phyloP scores from a whole-genome alignment of 2,113 vertebrate species.

The Cranoglanis bouderius region DNA sequence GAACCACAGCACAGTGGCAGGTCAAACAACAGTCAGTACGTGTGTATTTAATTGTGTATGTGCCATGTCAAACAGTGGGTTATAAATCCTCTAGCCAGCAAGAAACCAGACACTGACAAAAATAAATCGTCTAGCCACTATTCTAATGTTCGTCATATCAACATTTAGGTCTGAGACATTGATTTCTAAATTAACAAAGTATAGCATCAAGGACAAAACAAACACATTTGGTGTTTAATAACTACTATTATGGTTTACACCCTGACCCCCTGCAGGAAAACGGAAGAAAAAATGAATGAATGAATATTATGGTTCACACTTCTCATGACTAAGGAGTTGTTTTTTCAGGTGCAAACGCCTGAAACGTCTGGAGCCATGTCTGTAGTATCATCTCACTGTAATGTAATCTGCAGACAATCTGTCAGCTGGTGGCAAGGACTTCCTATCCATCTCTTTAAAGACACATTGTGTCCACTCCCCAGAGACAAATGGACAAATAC shows the following conservation, averaged over 20 bases:
- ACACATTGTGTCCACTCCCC: slow-evolving; percentile 15
- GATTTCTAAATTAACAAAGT: background rate
- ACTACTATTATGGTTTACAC: background rate
- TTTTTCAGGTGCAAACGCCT: slow-evolving; percentile 15
- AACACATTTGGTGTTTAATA: slow-evolving; percentile 10
- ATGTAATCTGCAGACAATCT: slow-evolving; percentile 27
- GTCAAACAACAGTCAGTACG: slow-evolving; percentile 6
- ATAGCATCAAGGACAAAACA: background rate
- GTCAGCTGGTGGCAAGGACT: slow-evolving; percentile 9
- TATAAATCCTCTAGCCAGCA: background rate
- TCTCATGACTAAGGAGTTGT: background rate
- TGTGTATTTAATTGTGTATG: slow-evolving; percentile 1
- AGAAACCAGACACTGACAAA: background rate
- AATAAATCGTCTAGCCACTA: background rate
- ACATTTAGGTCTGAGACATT: background rate
- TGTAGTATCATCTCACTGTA: slow-evolving; percentile 7
- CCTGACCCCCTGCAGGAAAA: background rate
- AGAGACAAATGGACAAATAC: slow-evolving; percentile 10
- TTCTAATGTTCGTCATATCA: slow-evolving; percentile 2
- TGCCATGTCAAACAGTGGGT: background rate
- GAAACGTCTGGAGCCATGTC: background rate
- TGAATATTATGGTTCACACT: background rate
- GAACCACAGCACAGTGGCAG: slow-evolving; percentile 5
- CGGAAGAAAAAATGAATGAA: background rate
- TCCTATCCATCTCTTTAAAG: slow-evolving; percentile 5